These are phyloP conservation scores for Pelodiscus sinensis DNA, from an alignment of 2,113 vertebrate genomes.

Conservation along the genomic window DNA sequence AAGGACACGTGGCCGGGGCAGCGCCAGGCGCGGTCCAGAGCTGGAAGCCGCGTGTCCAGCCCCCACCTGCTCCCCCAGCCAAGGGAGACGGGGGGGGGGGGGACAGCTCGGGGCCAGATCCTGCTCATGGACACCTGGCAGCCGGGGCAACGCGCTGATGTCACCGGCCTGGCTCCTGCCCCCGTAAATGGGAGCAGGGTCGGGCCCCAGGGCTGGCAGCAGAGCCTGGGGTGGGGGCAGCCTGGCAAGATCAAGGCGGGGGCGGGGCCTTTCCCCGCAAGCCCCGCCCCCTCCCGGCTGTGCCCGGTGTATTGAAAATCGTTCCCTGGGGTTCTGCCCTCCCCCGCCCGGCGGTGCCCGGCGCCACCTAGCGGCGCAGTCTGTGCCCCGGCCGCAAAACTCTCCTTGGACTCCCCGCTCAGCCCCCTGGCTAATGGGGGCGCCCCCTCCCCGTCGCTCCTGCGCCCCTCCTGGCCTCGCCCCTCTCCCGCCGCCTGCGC, in stretches of 20 bases:
- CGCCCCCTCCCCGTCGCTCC: too few relatives aligned
- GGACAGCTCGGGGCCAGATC: neutral
- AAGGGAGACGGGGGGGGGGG: rapidly evolving
- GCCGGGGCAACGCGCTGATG: neutral
- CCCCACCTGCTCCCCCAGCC: neutral
- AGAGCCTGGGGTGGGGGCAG: too few relatives aligned
- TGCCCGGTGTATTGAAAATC: too few relatives aligned
- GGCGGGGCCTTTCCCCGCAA: neutral
- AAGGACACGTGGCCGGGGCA: neutral
- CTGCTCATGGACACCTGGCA: neutral
- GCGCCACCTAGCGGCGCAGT: neutral
- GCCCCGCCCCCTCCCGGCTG: too few relatives aligned
- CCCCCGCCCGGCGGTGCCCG: too few relatives aligned
- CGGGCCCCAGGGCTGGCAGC: rapidly evolving
- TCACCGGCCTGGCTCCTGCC: neutral
- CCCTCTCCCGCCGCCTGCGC: neutral
- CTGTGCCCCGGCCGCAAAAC: too few relatives aligned
- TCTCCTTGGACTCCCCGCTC: neutral
- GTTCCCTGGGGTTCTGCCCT: neutral
- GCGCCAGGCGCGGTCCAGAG: rapidly evolving
- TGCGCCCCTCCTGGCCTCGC: neutral
- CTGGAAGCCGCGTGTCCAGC: neutral
- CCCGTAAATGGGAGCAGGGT: neutral
- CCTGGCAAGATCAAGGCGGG: too few relatives aligned
- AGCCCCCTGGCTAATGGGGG: neutral